A percentile compares a stretch with the other conserved stretches of the same genome.
These are phyloP conservation scores for Chymomyza fuscimana DNA, from an alignment of 2,888 invertebrate species.

Conservation along the genomic window DNA sequence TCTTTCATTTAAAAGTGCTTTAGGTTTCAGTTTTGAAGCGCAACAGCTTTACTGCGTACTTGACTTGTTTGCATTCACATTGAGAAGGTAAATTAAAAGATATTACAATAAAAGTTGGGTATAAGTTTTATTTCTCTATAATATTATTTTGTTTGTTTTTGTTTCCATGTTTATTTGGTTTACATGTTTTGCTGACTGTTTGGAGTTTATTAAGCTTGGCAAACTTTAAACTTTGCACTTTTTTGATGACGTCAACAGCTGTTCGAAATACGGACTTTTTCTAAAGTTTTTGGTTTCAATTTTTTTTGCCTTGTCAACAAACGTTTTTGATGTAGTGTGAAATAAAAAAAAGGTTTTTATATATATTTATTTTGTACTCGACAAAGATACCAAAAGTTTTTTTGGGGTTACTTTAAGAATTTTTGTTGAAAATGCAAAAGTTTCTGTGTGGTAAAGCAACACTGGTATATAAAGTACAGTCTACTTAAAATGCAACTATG, in stretches of 20 bases:
- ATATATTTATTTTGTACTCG: too few relatives aligned
- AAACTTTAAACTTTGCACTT: slow-evolving; percentile 51
- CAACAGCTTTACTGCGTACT: not conserved
- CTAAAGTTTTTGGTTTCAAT: slow-evolving; percentile 21
- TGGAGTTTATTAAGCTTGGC: slow-evolving; percentile 53
- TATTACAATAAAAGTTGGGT: not conserved
- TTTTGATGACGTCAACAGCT: slow-evolving; percentile 43
- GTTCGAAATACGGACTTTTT: slow-evolving; percentile 35
- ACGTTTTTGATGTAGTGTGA: slow-evolving; percentile 3
- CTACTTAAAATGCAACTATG: too few relatives aligned
- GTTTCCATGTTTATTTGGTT: not conserved
- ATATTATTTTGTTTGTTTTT: not conserved
- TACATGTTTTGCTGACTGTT: slow-evolving; percentile 26
- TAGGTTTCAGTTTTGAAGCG: slow-evolving; percentile 26
- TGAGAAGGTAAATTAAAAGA: not conserved
- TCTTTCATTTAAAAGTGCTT: slow-evolving; percentile 1
- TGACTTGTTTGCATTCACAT: not conserved
- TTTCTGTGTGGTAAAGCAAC: too few relatives aligned
- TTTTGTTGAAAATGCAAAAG: too few relatives aligned
- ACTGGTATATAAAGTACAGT: too few relatives aligned
- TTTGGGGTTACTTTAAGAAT: too few relatives aligned
- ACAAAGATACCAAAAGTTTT: too few relatives aligned
- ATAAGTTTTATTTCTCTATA: not conserved
- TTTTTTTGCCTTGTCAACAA: slow-evolving; percentile 23
- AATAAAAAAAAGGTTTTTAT: slow-evolving; percentile 13